A percentile compares a stretch with the other conserved stretches of the same genome.
Evolutionary conservation across 37 sponge, comb jelly and placozoan species (phyloP).

Genomic region (Chondrilla cf. caribensis): DNA sequence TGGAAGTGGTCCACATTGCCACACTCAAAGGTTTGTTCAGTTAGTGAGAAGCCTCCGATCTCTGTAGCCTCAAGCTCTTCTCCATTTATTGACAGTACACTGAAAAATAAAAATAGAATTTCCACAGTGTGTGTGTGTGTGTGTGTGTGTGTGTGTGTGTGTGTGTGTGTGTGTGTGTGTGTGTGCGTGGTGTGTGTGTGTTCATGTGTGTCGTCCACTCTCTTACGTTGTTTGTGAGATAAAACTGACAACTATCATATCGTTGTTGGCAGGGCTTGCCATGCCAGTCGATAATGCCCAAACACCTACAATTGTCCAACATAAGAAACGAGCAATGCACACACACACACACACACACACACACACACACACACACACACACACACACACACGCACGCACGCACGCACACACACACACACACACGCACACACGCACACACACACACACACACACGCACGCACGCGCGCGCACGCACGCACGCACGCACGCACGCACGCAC

Average conservation of each 20-base stretch:
- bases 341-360: constrained; percentile 3
- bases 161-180: neutral
- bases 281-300: neutral
- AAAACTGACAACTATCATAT: neutral
- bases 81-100: constrained; percentile 69
- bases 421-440: neutral
- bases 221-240: neutral
- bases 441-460: neutral
- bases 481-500: neutral
- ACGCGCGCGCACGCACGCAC: neutral
- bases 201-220: too few species aligned
- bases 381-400: constrained; percentile 28
- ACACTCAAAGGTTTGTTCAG: constrained; percentile 76
- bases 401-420: neutral
- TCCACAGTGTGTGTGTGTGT: too few species aligned
- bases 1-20: constrained; percentile 69
- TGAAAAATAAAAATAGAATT: constrained; percentile 1
- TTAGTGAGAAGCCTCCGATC: constrained; percentile 50
- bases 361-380: constrained; percentile 12
- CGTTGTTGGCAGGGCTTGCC: neutral
- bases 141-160: neutral
- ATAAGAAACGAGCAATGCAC: neutral
- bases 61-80: constrained; percentile 95
- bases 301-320: neutral
- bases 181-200: too few species aligned